Evolutionary conservation across 92 coral and sea anemone genomes (phyloP).

Genomic region (Diadumene lineata): DNA sequence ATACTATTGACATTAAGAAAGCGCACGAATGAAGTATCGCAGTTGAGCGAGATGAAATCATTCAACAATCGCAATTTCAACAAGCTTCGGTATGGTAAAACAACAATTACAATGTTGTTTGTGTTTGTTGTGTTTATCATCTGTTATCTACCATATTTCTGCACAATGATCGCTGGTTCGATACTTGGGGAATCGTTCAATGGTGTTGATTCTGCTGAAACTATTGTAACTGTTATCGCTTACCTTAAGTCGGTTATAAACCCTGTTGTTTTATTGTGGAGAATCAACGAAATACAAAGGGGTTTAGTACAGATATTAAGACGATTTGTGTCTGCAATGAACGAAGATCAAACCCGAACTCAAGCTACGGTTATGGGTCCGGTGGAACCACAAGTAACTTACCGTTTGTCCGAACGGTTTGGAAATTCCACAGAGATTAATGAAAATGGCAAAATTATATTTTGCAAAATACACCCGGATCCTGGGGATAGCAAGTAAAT

Average conservation of each 20-base stretch:
- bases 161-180: conserved; percentile 5
- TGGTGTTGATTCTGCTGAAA: conserved; percentile 27
- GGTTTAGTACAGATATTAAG: background rate
- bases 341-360: background rate
- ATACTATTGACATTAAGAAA: conserved; percentile 4
- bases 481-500: too few species aligned
- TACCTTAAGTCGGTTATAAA: conserved; percentile 11
- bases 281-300: conserved; percentile 12
- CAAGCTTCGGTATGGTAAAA: conserved; percentile 3
- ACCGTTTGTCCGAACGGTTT: too few species aligned
- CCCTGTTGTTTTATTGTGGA: conserved; percentile 22
- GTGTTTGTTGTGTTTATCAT: conserved; percentile 10
- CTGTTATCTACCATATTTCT: conserved; percentile 18
- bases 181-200: conserved; percentile 16
- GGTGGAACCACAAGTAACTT: too few species aligned
- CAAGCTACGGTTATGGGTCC: too few species aligned
- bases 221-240: background rate
- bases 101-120: conserved; percentile 11
- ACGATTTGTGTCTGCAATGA: background rate
- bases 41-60: too few species aligned
- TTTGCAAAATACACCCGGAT: too few species aligned
- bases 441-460: too few species aligned
- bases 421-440: too few species aligned
- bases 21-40: background rate
- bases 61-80: background rate